Conservation (phyloP, 2,113 vertebrate species). For the Paramisgurnus dabryanus region DNA sequence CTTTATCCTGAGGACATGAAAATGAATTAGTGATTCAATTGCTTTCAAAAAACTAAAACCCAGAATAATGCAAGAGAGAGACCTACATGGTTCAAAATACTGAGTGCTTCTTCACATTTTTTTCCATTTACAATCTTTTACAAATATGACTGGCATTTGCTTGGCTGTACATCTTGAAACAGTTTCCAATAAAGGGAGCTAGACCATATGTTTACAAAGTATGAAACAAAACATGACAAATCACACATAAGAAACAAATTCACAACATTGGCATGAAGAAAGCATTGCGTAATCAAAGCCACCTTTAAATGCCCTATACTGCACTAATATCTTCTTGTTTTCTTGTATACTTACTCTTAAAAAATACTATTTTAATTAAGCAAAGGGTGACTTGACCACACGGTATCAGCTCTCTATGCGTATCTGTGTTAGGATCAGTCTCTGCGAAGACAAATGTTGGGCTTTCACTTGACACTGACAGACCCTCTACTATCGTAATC, state of each 20-base stretch:
- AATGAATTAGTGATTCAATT: too few species aligned
- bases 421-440: constrained; percentile 3
- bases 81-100: too few species aligned
- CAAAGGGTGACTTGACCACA: constrained; percentile 7
- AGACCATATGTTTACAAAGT: neutral
- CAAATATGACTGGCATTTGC: too few species aligned
- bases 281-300: neutral
- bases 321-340: neutral
- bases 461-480: constrained; percentile 15
- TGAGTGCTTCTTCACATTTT: too few species aligned
- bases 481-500: constrained; percentile 30
- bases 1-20: too few species aligned
- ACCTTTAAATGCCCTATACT: neutral
- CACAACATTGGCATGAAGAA: neutral
- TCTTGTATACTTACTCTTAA: neutral
- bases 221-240: neutral
- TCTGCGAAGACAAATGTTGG: neutral
- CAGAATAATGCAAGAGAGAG: too few species aligned
- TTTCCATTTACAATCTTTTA: too few species aligned
- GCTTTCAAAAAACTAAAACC: too few species aligned
- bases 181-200: neutral
- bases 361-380: constrained; percentile 20
- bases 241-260: neutral
- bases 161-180: neutral
- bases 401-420: constrained; percentile 13